phyloP scores from a whole-genome alignment of 2,113 vertebrate genomes.

The Sciurus niger region DNA sequence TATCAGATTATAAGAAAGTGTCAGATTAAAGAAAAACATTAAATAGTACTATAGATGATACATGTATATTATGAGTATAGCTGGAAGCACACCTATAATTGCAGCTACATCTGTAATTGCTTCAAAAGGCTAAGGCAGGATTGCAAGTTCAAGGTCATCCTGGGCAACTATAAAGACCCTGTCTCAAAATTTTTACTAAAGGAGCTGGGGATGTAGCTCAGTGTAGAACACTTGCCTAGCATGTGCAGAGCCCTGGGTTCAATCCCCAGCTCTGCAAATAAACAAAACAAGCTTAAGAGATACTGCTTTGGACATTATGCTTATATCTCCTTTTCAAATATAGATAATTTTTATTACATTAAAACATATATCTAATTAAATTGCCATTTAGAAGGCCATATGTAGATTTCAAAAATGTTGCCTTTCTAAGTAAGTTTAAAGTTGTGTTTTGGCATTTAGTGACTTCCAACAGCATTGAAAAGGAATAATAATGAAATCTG shows the following conservation, averaged over 20 bases:
- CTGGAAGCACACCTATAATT: background rate
- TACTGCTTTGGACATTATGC: background rate
- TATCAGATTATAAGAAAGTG: background rate
- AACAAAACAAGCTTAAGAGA: background rate
- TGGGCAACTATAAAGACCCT: background rate
- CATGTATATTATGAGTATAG: background rate
- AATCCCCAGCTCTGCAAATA: background rate
- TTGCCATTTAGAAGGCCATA: background rate
- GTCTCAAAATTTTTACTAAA: too few species aligned
- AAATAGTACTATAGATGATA: slow-evolving; percentile 39
- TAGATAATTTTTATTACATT: background rate
- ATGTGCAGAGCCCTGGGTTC: background rate
- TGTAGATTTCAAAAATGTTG: background rate
- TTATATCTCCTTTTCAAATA: background rate
- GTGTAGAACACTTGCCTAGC: background rate
- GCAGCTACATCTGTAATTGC: too few species aligned
- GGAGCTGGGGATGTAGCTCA: too few species aligned
- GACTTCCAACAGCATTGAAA: too few species aligned
- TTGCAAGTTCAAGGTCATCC: background rate
- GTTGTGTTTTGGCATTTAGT: background rate
- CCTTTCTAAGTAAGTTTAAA: slow-evolving; percentile 53
- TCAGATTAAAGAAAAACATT: background rate
- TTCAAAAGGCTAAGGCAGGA: background rate
- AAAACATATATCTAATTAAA: background rate
- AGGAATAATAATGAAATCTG: too few species aligned